A percentile compares a stretch with the other conserved stretches of the same genome.
Evolutionary conservation across 2,797 vertebrate species (phyloP).

Genomic region (Sebastes iracundus): DNA sequence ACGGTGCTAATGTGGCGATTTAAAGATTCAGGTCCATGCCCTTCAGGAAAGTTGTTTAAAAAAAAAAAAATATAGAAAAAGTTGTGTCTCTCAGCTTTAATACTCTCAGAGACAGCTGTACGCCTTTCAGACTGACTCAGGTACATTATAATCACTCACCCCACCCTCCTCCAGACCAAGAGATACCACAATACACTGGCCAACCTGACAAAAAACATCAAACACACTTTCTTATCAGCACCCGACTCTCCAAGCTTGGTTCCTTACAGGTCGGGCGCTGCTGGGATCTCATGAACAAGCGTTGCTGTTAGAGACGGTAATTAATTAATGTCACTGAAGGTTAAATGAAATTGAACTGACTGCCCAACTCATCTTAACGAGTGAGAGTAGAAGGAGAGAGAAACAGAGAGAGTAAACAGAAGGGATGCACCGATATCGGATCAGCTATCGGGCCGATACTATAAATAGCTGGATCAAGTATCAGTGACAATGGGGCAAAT

Average conservation of each 20-base stretch:
- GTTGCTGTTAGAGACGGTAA: background rate
- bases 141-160: background rate
- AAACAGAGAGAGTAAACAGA: background rate
- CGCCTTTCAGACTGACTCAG: background rate
- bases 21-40: background rate
- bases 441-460: too few species aligned
- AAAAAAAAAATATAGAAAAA: background rate
- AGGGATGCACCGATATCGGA: too few species aligned
- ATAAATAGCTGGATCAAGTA: too few species aligned
- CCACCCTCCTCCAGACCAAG: background rate
- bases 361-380: background rate
- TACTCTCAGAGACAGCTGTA: background rate
- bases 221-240: background rate
- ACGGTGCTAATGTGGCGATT: background rate
- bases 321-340: background rate
- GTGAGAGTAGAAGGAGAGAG: background rate
- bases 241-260: background rate
- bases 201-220: background rate
- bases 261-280: background rate
- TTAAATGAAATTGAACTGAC: background rate
- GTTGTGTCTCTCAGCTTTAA: background rate
- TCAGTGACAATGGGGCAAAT: too few species aligned
- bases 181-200: background rate
- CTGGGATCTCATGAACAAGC: background rate
- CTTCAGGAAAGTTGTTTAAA: slow-evolving; percentile 1